Evolutionary conservation across 2,797 vertebrate species (phyloP).

Genomic region (Dicrostonyx torquatus): DNA sequence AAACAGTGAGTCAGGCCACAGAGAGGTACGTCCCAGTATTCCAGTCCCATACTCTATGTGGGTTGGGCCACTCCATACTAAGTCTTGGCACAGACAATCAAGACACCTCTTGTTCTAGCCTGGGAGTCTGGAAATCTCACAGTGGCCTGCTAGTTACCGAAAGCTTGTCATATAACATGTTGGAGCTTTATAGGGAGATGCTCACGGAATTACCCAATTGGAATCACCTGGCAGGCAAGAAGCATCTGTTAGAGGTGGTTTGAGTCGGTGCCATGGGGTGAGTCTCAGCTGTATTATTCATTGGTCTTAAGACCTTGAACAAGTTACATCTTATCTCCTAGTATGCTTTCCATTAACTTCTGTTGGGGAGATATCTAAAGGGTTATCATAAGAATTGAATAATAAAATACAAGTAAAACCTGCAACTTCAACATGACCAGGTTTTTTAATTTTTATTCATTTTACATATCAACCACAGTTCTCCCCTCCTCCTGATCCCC

Average conservation of each 20-base stretch:
- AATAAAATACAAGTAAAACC: conserved; percentile 17
- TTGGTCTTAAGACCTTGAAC: neutral
- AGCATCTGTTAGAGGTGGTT: neutral
- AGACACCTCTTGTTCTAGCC: neutral
- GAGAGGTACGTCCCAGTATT: neutral
- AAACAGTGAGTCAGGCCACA: neutral
- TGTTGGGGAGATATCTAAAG: neutral
- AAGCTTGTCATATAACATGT: neutral
- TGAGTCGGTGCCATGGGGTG: neutral
- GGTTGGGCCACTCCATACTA: neutral
- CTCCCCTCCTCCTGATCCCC: too few relatives aligned
- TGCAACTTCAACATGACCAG: neutral
- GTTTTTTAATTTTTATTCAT: neutral
- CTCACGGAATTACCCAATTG: neutral
- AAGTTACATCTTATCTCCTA: neutral
- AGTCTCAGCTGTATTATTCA: neutral
- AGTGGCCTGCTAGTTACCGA: neutral
- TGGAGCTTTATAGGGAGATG: neutral
- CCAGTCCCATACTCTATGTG: neutral
- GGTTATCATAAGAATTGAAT: neutral
- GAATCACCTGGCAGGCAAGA: neutral
- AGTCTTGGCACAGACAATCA: conserved; percentile 6
- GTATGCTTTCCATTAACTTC: neutral
- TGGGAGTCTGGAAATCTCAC: neutral
- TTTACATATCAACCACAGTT: too few relatives aligned